Evolutionary conservation across 2,888 invertebrate genomes (phyloP).

Genomic region (Tuberolachnus salignus): DNA sequence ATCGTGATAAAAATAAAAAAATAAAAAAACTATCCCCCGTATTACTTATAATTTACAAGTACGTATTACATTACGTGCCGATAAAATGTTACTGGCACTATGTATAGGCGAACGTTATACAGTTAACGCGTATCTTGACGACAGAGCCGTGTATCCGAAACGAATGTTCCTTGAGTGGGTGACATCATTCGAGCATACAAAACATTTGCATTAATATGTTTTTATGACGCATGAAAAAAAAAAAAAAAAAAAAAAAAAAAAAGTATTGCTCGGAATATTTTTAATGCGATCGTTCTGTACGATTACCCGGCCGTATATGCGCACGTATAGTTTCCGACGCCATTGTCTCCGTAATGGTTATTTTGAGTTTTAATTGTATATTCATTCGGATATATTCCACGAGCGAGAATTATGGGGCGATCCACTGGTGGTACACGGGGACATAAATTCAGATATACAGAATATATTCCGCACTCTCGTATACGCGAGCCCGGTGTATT

Average conservation of each 20-base stretch:
- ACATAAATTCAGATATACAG: slow-evolving; percentile 5
- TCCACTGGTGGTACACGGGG: slow-evolving; percentile 23
- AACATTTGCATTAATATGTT: slow-evolving; percentile 30
- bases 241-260: no score
- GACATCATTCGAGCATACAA: neutral
- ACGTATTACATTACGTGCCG: no score
- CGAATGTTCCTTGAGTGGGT: neutral
- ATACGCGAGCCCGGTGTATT: neutral
- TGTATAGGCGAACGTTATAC: neutral
- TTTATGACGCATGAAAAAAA: slow-evolving; percentile 34
- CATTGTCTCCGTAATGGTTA: slow-evolving; percentile 15
- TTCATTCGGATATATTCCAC: neutral
- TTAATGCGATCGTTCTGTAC: slow-evolving; percentile 28
- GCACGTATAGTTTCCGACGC: neutral
- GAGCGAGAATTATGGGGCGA: neutral
- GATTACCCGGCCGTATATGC: neutral
- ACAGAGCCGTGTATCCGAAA: neutral
- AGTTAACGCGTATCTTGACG: neutral
- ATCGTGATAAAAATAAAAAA: no score
- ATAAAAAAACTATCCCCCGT: no score
- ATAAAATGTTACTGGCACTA: no score
- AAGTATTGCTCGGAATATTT: neutral
- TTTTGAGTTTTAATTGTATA: slow-evolving; percentile 38
- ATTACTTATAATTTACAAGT: no score
- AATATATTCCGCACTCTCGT: neutral